Conservation (phyloP, 2,888 invertebrate species). For the Amorpha juglandis region DNA sequence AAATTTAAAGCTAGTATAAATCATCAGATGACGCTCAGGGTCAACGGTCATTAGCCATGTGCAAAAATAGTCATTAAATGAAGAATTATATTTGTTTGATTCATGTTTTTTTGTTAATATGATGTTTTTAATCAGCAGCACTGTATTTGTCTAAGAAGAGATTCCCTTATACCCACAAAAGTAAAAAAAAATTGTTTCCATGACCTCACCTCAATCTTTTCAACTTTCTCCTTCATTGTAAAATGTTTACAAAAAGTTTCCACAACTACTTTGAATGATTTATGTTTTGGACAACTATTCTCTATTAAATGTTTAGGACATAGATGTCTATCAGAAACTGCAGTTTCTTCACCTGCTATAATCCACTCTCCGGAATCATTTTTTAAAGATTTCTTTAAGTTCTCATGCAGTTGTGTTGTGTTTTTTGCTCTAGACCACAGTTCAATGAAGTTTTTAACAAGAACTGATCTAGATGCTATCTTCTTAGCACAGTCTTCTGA, state of each 20-base stretch:
- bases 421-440: conserved; percentile 89
- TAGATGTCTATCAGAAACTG: conserved; percentile 47
- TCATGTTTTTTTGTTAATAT: no score
- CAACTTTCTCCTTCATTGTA: conserved; percentile 90
- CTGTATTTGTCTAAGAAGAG: no score
- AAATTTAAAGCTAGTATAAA: no score
- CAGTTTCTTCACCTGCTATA: conserved; percentile 35
- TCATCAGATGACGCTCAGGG: no score
- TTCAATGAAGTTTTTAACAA: conserved; percentile 91
- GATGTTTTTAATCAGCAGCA: no score
- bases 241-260: conserved; percentile 96
- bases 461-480: conserved; percentile 92
- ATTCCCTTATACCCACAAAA: not conserved
- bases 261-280: conserved; percentile 92
- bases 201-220: conserved; percentile 90
- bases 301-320: conserved; percentile 83
- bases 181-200: not conserved
- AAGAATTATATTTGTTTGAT: no score
- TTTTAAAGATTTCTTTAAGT: conserved; percentile 80
- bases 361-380: conserved; percentile 61
- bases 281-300: conserved; percentile 78
- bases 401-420: conserved; percentile 85
- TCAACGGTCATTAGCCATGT: no score
- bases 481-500: conserved; percentile 88
- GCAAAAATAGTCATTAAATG: no score